These are phyloP conservation scores for Idaea biselata DNA, from an alignment of 2,888 invertebrate species.

Conservation along the genomic window DNA sequence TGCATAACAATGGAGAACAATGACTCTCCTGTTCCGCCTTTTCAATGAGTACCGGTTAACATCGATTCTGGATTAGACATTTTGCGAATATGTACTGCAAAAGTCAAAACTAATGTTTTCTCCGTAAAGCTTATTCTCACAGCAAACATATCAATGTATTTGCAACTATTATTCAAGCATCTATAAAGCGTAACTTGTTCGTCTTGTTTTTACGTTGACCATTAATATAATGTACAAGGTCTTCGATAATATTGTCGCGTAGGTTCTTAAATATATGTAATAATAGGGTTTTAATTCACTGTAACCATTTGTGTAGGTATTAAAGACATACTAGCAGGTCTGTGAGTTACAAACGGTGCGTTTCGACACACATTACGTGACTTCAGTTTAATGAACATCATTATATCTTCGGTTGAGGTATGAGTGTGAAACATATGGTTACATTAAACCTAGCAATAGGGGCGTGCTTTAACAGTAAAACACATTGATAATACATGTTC, in stretches of 20 bases:
- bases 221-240: constrained; percentile 29
- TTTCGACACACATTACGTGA: constrained; percentile 46
- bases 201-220: constrained; percentile 29
- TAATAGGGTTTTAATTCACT: constrained; percentile 12
- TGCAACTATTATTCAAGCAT: constrained; percentile 14
- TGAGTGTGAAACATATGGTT: constrained; percentile 30
- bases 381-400: constrained; percentile 35
- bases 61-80: constrained; percentile 30
- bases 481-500: neutral
- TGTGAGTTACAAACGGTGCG: constrained; percentile 41
- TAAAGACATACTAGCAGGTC: constrained; percentile 35
- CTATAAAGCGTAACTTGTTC: constrained; percentile 22
- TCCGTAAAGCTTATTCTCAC: neutral
- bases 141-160: no score
- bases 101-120: neutral
- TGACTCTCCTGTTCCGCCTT: constrained; percentile 42
- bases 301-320: constrained; percentile 28
- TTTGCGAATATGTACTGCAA: constrained; percentile 12
- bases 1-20: constrained; percentile 61
- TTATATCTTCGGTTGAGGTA: constrained; percentile 34
- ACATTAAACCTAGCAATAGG: neutral
- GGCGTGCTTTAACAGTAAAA: no score
- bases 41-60: constrained; percentile 35
- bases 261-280: constrained; percentile 18
- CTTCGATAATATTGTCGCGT: constrained; percentile 8